These are phyloP conservation scores for Rotaria socialis DNA, from an alignment of 2,888 invertebrate species.

Conservation along the genomic window DNA sequence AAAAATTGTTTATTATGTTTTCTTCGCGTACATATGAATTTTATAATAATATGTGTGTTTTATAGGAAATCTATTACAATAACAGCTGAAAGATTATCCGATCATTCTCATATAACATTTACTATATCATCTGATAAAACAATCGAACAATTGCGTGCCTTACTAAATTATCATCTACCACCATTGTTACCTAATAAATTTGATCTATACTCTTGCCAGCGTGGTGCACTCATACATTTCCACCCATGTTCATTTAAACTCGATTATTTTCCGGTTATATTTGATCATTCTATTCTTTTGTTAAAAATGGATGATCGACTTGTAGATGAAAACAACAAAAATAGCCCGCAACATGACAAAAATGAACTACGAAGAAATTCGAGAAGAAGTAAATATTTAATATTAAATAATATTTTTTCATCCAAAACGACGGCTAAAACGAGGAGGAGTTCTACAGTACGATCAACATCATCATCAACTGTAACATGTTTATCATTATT, in stretches of 20 bases:
- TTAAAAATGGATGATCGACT: conserved; percentile 23
- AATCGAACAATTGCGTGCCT: not conserved
- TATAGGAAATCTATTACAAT: not conserved
- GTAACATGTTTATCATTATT: not conserved
- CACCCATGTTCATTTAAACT: conserved; percentile 2
- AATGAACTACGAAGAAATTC: not conserved
- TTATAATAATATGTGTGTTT: not conserved
- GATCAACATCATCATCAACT: not conserved
- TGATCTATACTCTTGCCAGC: conserved; percentile 13
- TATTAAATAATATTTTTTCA: not conserved
- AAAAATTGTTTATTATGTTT: not conserved
- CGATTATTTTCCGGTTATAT: conserved; percentile 30
- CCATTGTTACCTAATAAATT: not conserved
- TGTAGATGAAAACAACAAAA: not conserved
- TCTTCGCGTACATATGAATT: not conserved
- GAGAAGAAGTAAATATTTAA: not conserved
- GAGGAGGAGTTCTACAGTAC: not conserved
- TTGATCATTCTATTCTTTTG: not conserved
- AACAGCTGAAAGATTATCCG: conserved; percentile 5
- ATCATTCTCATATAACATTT: conserved; percentile 25
- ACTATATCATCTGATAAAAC: conserved; percentile 3
- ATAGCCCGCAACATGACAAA: not conserved
- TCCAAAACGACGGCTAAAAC: not conserved
- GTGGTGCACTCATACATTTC: conserved; percentile 20
- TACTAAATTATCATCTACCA: conserved; percentile 30